Conservation (phyloP, 2,888 invertebrate genomes). For the Chloroclysta siterata region DNA sequence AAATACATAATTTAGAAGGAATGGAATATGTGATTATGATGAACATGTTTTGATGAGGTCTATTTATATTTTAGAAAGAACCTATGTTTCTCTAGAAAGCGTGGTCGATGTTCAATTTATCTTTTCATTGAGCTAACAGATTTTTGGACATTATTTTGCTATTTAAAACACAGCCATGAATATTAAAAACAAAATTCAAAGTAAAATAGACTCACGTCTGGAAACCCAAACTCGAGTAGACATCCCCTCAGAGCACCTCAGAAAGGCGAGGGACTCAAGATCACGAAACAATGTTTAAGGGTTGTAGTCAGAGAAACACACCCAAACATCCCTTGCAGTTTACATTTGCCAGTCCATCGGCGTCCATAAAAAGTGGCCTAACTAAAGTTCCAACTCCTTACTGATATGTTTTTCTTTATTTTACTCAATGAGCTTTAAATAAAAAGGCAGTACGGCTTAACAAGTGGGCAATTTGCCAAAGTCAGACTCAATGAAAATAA, state of each 20-base stretch:
- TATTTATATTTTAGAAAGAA: not conserved
- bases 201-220: no score
- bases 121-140: no score
- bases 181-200: no score
- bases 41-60: not conserved
- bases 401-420: not conserved
- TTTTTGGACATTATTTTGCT: no score
- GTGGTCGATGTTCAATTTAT: no score
- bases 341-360: not conserved
- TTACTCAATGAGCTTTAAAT: not conserved
- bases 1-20: not conserved
- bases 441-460: not conserved
- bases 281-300: no score
- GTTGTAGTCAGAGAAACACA: not conserved
- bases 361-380: not conserved
- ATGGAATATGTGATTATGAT: not conserved
- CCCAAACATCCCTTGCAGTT: not conserved
- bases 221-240: no score
- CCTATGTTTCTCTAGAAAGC: no score
- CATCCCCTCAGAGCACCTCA: no score
- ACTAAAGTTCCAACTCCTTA: no score
- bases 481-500: conserved; percentile 4
- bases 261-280: no score
- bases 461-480: conserved; percentile 1
- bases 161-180: no score